These are phyloP conservation scores for Drosophila vallismaia DNA, from an alignment of 2,888 invertebrate genomes.

Conservation along the genomic window DNA sequence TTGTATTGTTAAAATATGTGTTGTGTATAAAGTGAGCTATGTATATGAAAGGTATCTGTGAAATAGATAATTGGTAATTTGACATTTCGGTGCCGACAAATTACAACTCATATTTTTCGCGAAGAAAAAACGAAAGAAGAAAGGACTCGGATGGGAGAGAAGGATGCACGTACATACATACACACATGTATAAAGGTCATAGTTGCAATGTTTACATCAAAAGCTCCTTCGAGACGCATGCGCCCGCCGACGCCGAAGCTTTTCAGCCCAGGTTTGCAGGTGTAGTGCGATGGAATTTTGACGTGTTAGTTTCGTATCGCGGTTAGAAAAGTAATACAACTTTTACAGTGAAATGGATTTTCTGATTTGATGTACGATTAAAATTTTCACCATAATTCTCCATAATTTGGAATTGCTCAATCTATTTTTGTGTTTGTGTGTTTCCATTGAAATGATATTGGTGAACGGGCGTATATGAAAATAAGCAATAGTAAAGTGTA, in stretches of 20 bases:
- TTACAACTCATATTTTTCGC: constrained; percentile 17
- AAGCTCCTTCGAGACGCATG: constrained; percentile 55
- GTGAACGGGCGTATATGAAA: constrained; percentile 16
- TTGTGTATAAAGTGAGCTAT: background rate
- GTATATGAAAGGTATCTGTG: background rate
- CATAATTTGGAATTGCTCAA: background rate
- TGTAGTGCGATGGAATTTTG: constrained; percentile 53
- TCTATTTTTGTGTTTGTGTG: background rate
- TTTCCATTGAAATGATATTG: background rate
- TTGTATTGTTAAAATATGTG: background rate
- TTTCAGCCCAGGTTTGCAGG: constrained; percentile 54
- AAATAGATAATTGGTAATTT: background rate
- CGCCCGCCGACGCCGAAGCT: constrained; percentile 49
- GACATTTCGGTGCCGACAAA: constrained; percentile 16
- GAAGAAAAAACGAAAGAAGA: constrained; percentile 11
- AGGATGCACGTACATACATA: constrained; percentile 38
- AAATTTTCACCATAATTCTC: constrained; percentile 5
- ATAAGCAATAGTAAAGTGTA: constrained; percentile 29
- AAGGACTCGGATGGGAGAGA: constrained; percentile 17
- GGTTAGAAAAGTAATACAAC: constrained; percentile 55
- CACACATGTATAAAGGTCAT: constrained; percentile 55
- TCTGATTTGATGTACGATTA: constrained; percentile 1
- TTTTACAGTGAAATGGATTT: constrained; percentile 30
- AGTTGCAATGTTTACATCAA: constrained; percentile 63
- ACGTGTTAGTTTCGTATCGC: constrained; percentile 53